Conservation (phyloP, 2,113 vertebrate species). For the Myotis brandtii region DNA sequence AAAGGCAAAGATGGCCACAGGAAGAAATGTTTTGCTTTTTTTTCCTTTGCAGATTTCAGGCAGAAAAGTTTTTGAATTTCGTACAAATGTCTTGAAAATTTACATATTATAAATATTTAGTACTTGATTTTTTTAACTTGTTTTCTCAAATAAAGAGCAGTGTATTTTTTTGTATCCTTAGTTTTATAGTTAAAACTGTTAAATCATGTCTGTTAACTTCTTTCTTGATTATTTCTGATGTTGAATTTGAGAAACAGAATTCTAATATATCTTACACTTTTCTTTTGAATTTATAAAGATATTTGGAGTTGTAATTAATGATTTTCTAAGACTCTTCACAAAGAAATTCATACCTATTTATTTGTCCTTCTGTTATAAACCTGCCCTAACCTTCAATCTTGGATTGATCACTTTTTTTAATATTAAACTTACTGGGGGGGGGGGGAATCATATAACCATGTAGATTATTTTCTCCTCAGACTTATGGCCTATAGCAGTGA, state of each 20-base stretch:
- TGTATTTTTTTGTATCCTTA: neutral
- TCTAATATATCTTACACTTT: neutral
- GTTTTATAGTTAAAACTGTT: neutral
- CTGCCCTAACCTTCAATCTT: neutral
- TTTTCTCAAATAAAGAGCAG: neutral
- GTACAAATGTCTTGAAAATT: neutral
- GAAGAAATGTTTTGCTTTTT: neutral
- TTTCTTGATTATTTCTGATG: conserved; percentile 9
- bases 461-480: neutral
- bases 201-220: neutral
- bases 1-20: neutral
- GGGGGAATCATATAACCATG: neutral
- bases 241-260: conserved; percentile 24
- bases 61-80: conserved; percentile 42
- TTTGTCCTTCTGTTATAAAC: neutral
- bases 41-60: neutral
- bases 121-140: neutral
- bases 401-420: neutral
- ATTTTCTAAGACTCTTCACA: neutral
- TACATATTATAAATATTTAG: neutral
- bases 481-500: neutral
- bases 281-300: neutral
- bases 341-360: neutral
- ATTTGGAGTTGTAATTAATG: neutral
- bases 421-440: neutral